phyloP scores from a whole-genome alignment of 1,140 invertebrate species.

The Agraylea sexmaculata region DNA sequence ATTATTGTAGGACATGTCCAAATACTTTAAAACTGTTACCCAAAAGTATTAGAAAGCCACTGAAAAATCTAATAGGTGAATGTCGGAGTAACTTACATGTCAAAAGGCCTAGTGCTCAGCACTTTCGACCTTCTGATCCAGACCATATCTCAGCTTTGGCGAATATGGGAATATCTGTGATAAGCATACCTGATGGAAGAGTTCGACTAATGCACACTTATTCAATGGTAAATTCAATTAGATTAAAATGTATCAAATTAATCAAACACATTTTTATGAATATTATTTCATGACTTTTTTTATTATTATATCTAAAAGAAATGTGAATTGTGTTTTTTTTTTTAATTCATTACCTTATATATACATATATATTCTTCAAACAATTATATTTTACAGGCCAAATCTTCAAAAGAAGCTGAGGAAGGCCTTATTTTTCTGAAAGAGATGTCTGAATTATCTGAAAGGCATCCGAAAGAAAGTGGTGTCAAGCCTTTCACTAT shows the following conservation, averaged over 20 bases:
- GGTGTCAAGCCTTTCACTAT: constrained; percentile 19
- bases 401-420: constrained; percentile 72
- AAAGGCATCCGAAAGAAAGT: constrained; percentile 37
- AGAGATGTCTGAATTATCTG: constrained; percentile 89
- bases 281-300: constrained; percentile 1
- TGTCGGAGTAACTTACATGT: constrained; percentile 50
- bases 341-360: background rate
- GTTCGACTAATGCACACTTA: constrained; percentile 83
- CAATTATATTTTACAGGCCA: constrained; percentile 51
- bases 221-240: constrained; percentile 52
- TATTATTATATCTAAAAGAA: background rate
- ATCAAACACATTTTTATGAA: constrained; percentile 1
- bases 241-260: constrained; percentile 4
- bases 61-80: constrained; percentile 77
- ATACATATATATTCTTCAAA: constrained; percentile 12
- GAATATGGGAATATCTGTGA: constrained; percentile 90
- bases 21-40: constrained; percentile 74
- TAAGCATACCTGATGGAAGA: constrained; percentile 77
- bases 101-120: constrained; percentile 53
- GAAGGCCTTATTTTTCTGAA: constrained; percentile 93
- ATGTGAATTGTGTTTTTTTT: background rate
- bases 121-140: constrained; percentile 76
- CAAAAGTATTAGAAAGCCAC: constrained; percentile 60
- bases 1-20: constrained; percentile 63
- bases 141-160: constrained; percentile 78